A percentile compares a stretch with the other conserved stretches of the same genome.
phyloP scores from a whole-genome alignment of 2,113 vertebrate species.

The Lipophrys pholis region DNA sequence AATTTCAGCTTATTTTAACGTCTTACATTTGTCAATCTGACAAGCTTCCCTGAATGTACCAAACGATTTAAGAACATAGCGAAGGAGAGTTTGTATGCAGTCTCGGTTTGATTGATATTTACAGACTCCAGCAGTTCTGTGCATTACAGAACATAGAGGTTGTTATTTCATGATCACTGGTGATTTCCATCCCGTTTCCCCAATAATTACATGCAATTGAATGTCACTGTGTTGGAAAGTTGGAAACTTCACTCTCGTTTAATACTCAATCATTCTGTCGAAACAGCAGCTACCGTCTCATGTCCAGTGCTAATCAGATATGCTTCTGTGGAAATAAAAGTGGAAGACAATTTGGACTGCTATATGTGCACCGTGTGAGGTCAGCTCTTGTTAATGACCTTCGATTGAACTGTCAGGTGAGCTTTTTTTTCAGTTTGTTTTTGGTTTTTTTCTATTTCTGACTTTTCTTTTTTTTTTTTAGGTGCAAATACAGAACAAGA shows the following conservation, averaged over 20 bases:
- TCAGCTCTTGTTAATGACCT: neutral
- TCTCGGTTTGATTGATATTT: constrained; percentile 19
- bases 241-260: constrained; percentile 1
- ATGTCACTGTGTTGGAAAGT: constrained; percentile 10
- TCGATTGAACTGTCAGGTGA: neutral
- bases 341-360: neutral
- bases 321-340: constrained; percentile 12
- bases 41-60: constrained; percentile 19
- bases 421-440: neutral
- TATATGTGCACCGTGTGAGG: neutral
- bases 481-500: constrained; percentile 97
- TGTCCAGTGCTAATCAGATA: neutral
- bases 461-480: constrained; percentile 63
- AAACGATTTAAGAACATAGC: neutral
- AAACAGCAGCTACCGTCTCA: neutral
- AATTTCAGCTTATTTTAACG: constrained; percentile 13
- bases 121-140: constrained; percentile 18
- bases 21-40: constrained; percentile 1
- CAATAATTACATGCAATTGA: constrained; percentile 23
- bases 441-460: neutral
- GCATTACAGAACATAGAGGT: constrained; percentile 1
- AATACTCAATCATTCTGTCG: constrained; percentile 6
- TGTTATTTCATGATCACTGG: constrained; percentile 13
- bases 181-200: constrained; percentile 21
- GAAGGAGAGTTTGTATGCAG: neutral